Base-by-base conservation (phyloP, 2,888 invertebrate species). In the Drosophila paramelanica region DNA sequence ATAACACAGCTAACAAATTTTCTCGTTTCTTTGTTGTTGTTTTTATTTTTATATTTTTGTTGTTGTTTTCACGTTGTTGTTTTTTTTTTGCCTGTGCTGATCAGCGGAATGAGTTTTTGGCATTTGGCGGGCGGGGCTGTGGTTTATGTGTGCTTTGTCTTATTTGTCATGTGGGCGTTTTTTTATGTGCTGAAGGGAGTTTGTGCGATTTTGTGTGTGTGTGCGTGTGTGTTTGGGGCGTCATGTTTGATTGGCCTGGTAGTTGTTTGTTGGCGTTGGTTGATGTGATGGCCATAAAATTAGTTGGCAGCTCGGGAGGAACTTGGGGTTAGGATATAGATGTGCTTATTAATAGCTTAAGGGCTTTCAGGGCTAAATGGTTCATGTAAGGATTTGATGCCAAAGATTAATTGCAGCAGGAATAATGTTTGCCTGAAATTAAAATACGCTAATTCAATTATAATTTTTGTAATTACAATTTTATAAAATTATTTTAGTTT, bases 1-100 rank as follows among this genome's bases (percentile, higher is more conserved):
- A 85, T 89, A 87, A 87, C 77, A 81, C 86, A 68, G 88, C 83
- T 68, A 89, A 85, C 88, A 89, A 85, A 85, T 89, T 89, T 49
- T 57, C 64, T 43, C 10, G 49, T 57, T 53, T 70, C 42, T 38
- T 43, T 47, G 25, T 31, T 23, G 23, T 41, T 47, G 46, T 42
- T 53, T 45, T 38, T 33, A 14, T 14, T 43, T 51, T 59, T 62
- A 36, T 52, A 17, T 52, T 52, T 17, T 52, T 51, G n/a, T 58
- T 42, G 41, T 47, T 52, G 36, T 56, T 42, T 41, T 43, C 43
- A 50, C 41, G 17, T 17, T 56, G 39, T 42, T 33, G n/a, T 27
- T 39, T 55, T 46, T 58, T 38, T 52, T 75, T 73, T 76, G 57
- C 57, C 67, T 46, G 39, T 62, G 79, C 45, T 74, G 79, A 79